These are phyloP conservation scores for Schizaphis graminum DNA, from an alignment of 2,888 invertebrate species.

Conservation along the genomic window DNA sequence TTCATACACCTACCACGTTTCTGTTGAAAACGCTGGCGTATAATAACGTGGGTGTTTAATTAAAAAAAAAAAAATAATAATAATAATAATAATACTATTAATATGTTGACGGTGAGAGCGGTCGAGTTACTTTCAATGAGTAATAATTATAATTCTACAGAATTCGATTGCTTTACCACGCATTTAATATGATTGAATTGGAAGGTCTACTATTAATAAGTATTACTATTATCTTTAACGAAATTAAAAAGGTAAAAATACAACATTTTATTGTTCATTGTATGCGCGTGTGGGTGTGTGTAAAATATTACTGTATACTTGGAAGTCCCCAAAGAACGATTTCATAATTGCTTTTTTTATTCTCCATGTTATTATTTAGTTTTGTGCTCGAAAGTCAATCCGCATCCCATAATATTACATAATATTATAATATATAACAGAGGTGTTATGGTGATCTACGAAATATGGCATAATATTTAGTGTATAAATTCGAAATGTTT, in stretches of 20 bases:
- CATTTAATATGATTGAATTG: neutral
- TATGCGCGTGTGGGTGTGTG: neutral
- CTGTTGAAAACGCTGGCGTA: neutral
- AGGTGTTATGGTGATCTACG: neutral
- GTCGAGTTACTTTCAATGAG: neutral
- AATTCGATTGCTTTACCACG: neutral
- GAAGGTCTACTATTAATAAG: neutral
- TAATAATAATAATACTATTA: neutral
- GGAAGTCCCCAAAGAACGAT: neutral
- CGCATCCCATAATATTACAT: no score
- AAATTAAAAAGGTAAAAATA: neutral
- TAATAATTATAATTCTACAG: neutral
- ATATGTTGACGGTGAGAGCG: neutral
- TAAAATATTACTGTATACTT: neutral
- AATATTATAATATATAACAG: neutral
- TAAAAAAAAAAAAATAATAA: conserved; percentile 13
- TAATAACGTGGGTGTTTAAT: conserved; percentile 27
- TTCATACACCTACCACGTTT: neutral
- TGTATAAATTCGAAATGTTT: neutral
- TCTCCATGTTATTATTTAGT: neutral
- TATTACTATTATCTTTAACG: neutral
- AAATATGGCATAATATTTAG: neutral
- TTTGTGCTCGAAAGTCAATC: neutral
- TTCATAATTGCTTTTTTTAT: neutral
- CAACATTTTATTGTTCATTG: neutral